These are phyloP conservation scores for Pangasianodon hypophthalmus DNA, from an alignment of 2,113 vertebrate genomes.

Conservation along the genomic window DNA sequence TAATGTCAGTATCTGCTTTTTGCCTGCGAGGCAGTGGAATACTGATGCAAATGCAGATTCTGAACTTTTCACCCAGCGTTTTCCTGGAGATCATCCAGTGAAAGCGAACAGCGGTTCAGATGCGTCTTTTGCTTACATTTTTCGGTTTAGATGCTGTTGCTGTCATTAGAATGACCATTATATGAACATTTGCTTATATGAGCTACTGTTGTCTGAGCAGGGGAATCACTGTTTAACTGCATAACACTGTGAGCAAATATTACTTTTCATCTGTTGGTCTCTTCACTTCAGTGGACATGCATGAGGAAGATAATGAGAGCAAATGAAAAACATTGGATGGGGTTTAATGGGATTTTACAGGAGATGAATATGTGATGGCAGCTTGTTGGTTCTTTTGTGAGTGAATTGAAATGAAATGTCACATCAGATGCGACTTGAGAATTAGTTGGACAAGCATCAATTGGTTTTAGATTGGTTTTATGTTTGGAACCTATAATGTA, in stretches of 20 bases:
- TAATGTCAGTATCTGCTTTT: constrained; percentile 9
- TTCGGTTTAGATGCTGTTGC: constrained; percentile 6
- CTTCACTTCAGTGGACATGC: constrained; percentile 1
- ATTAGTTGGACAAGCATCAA: not conserved
- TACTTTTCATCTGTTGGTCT: not conserved
- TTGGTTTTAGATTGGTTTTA: not conserved
- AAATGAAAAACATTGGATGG: constrained; percentile 46
- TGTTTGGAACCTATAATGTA: not conserved
- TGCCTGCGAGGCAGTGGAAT: constrained; percentile 20
- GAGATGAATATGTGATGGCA: constrained; percentile 13
- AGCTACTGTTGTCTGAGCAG: not conserved
- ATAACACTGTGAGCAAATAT: constrained; percentile 22
- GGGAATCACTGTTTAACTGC: constrained; percentile 17
- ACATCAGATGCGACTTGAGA: not conserved
- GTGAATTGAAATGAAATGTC: constrained; percentile 19
- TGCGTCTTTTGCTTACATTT: not conserved
- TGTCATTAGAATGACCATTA: constrained; percentile 11
- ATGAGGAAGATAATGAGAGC: constrained; percentile 2
- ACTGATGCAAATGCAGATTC: constrained; percentile 41
- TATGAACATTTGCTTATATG: constrained; percentile 19
- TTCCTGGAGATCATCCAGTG: constrained; percentile 23
- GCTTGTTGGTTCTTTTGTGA: constrained; percentile 43
- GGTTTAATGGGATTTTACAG: constrained; percentile 51
- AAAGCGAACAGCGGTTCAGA: not conserved
- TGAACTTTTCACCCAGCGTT: constrained; percentile 41